A percentile compares a stretch with the other conserved stretches of the same genome.
Conservation (phyloP, 2,888 invertebrate genomes). For the Malthinus flaveolus region DNA sequence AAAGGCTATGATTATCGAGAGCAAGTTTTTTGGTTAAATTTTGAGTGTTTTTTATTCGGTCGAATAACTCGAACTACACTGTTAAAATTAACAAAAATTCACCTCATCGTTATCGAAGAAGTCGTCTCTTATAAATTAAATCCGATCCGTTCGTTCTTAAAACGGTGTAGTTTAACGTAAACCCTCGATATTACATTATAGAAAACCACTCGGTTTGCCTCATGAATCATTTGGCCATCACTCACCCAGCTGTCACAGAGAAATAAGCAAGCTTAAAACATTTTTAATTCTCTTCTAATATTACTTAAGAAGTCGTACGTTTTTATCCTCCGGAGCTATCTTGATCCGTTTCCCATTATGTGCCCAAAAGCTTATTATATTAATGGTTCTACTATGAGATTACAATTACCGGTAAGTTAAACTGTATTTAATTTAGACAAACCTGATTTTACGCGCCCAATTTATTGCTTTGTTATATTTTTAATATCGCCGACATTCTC, state of each 20-base stretch:
- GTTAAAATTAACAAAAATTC: conserved; percentile 16
- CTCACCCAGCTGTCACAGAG: conserved; percentile 34
- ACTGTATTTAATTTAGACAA: neutral
- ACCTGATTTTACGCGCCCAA: no score
- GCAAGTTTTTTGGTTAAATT: conserved; percentile 35
- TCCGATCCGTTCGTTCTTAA: neutral
- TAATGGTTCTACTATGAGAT: conserved; percentile 2
- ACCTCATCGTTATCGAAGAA: neutral
- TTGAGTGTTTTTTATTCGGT: conserved; percentile 33
- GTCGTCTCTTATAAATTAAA: neutral
- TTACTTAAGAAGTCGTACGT: conserved; percentile 14
- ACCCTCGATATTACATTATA: conserved; percentile 34
- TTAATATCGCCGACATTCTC: no score
- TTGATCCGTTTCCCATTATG: conserved; percentile 1
- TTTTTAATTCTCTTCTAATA: conserved; percentile 31
- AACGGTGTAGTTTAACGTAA: conserved; percentile 18
- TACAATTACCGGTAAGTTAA: conserved; percentile 4
- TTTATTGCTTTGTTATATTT: no score
- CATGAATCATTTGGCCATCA: conserved; percentile 39
- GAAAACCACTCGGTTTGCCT: conserved; percentile 34
- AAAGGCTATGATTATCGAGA: conserved; percentile 38
- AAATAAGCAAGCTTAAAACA: conserved; percentile 35
- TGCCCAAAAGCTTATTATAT: neutral
- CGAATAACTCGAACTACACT: conserved; percentile 33
- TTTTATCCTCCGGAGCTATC: conserved; percentile 4